Base-by-base conservation (phyloP, 2,888 invertebrate species). In the Steinernema hermaphroditum region DNA sequence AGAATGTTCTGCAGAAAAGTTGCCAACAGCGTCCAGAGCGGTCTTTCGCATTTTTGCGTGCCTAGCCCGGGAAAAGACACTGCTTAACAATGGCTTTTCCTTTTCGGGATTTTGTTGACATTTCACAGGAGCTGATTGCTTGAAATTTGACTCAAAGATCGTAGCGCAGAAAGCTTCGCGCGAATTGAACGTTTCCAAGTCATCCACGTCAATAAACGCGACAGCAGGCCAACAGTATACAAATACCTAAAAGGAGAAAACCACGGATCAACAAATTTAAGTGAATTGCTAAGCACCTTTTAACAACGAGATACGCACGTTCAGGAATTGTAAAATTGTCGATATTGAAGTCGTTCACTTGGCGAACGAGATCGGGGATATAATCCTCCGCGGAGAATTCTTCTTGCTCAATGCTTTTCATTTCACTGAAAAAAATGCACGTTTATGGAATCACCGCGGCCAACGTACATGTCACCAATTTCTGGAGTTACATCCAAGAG, bases 221-320 rank as follows among this genome's bases (percentile, higher is more conserved):
- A 91, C 78, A 98, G 89, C 70, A 97, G 90, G 6, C 97, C 98
- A 72, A 97, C 93, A 27, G 94, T 96, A 88, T 93, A 98, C 12
- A 98, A 90, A 46, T 95, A 92, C 82, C 96, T 76, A 70, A 41
- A n/a, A n/a, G n/a, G n/a, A n/a, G n/a, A n/a, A n/a, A n/a, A n/a
- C n/a, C n/a, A n/a, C n/a, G n/a, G n/a, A n/a, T n/a, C n/a, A n/a
- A n/a, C n/a, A n/a, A n/a, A n/a, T n/a, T n/a, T n/a, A n/a, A n/a
- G n/a, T n/a, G n/a, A n/a, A n/a, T n/a, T n/a, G n/a, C n/a, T n/a
- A 50, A 50, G 24, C 24, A 62, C 62, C 62, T 24, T 14, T 62
- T 62, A 27, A 62, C 62, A 8, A 62, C 16, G 1, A 32, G 62
- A 32, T 32, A 62, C 27, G 6, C 74, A 46, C 34, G 16, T 73